These are phyloP conservation scores for Hirundichthys speculiger DNA, from an alignment of 2,113 vertebrate species.

Conservation along the genomic window DNA sequence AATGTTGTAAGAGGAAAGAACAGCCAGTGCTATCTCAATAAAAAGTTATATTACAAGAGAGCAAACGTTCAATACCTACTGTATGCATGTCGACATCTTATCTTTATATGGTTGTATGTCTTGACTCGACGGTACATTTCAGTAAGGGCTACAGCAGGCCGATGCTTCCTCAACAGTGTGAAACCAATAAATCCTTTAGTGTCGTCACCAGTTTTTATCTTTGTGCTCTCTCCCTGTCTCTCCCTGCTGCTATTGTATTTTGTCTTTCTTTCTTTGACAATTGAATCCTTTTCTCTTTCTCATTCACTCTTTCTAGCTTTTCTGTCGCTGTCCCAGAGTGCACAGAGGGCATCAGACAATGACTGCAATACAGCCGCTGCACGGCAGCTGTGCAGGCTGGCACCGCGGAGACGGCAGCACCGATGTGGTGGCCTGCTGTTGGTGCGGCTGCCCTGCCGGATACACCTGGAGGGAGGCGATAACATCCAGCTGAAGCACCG, in stretches of 20 bases:
- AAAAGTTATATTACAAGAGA: background rate
- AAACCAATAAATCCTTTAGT: constrained; percentile 37
- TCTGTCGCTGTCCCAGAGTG: constrained; percentile 45
- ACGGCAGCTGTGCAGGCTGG: constrained; percentile 61
- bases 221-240: constrained; percentile 46
- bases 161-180: background rate
- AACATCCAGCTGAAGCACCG: constrained; percentile 23
- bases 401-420: constrained; percentile 51
- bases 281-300: constrained; percentile 52
- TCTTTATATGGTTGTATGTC: constrained; percentile 60
- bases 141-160: constrained; percentile 5
- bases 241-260: constrained; percentile 64
- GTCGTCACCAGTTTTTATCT: constrained; percentile 41
- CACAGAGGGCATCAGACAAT: constrained; percentile 69
- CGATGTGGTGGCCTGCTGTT: constrained; percentile 31
- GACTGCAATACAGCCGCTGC: constrained; percentile 45
- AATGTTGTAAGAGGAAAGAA: no score
- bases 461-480: constrained; percentile 58
- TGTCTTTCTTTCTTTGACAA: constrained; percentile 58
- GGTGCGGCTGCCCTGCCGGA: constrained; percentile 16
- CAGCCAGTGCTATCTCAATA: no score
- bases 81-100: constrained; percentile 53
- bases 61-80: constrained; percentile 57
- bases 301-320: constrained; percentile 45
- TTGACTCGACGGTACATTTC: constrained; percentile 60